These are phyloP conservation scores for Tillus elongatus DNA, from an alignment of 2,888 invertebrate species.

Conservation along the genomic window DNA sequence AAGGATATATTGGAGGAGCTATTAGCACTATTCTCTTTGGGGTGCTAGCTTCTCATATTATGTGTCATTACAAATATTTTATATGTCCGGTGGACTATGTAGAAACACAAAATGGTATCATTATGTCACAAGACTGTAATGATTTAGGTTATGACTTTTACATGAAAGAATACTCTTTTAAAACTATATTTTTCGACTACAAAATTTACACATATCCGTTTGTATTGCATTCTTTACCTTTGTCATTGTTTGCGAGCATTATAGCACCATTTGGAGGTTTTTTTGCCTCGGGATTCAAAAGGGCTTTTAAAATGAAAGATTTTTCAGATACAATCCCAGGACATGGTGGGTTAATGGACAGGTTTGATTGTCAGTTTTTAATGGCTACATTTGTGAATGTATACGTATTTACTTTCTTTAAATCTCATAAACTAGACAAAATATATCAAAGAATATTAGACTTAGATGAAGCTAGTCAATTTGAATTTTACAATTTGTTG, in stretches of 20 bases:
- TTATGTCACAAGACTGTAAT: background rate
- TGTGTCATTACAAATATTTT: constrained; percentile 26
- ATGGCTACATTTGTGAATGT: constrained; percentile 99
- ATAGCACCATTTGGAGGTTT: constrained; percentile 99
- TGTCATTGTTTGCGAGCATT: constrained; percentile 94
- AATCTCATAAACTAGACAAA: constrained; percentile 82
- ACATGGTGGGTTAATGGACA: constrained; percentile 98
- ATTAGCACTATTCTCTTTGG: constrained; percentile 87
- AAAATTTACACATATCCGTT: constrained; percentile 66
- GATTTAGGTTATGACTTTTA: constrained; percentile 28
- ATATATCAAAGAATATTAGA: constrained; percentile 83
- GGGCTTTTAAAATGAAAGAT: constrained; percentile 96
- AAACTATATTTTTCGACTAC: constrained; percentile 15
- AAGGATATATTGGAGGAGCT: constrained; percentile 97
- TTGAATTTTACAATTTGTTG: constrained; percentile 78
- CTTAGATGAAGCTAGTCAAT: constrained; percentile 83
- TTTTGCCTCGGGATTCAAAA: constrained; percentile 98
- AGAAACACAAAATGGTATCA: constrained; percentile 56
- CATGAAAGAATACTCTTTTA: background rate
- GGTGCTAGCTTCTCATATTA: constrained; percentile 51
- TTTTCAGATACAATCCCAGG: constrained; percentile 99
- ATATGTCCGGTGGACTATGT: constrained; percentile 31
- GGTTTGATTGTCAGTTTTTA: constrained; percentile 98
- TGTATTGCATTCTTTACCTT: constrained; percentile 83
- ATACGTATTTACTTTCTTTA: constrained; percentile 82